These are phyloP conservation scores for Heliangelus exortis DNA, from an alignment of 2,797 vertebrate species.

Conservation along the genomic window DNA sequence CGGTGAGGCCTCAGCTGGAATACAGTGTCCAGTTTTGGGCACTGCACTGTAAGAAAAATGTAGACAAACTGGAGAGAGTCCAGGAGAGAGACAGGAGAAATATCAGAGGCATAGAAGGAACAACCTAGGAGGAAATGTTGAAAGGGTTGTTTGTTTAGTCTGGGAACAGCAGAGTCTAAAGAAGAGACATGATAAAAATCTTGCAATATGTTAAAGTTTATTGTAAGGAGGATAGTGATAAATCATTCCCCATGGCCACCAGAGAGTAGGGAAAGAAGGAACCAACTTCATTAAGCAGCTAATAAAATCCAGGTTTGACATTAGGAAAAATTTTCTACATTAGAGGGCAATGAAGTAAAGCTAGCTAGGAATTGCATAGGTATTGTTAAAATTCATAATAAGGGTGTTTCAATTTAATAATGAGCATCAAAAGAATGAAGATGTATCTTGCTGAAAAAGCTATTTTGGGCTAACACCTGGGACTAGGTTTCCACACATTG, in stretches of 20 bases:
- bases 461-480: background rate
- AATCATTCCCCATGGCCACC: background rate
- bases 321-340: conserved; percentile 1
- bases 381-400: background rate
- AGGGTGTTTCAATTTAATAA: background rate
- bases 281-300: conserved; percentile 5
- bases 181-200: conserved; percentile 52
- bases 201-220: conserved; percentile 45
- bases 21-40: conserved; percentile 63
- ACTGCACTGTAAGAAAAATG: conserved; percentile 54
- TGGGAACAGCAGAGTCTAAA: conserved; percentile 43
- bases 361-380: background rate
- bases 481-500: background rate
- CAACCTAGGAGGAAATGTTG: conserved; percentile 53
- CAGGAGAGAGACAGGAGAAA: conserved; percentile 43
- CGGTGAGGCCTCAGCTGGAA: conserved; percentile 63
- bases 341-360: conserved; percentile 3
- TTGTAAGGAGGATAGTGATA: conserved; percentile 33
- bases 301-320: conserved; percentile 31
- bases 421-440: background rate
- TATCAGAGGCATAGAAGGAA: conserved; percentile 38
- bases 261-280: conserved; percentile 3
- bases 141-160: conserved; percentile 69
- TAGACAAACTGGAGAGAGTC: conserved; percentile 47
- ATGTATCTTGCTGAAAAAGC: conserved; percentile 4